Evolutionary conservation across 2,797 vertebrate species (phyloP).

Genomic region (Lagocephalus sceleratus): DNA sequence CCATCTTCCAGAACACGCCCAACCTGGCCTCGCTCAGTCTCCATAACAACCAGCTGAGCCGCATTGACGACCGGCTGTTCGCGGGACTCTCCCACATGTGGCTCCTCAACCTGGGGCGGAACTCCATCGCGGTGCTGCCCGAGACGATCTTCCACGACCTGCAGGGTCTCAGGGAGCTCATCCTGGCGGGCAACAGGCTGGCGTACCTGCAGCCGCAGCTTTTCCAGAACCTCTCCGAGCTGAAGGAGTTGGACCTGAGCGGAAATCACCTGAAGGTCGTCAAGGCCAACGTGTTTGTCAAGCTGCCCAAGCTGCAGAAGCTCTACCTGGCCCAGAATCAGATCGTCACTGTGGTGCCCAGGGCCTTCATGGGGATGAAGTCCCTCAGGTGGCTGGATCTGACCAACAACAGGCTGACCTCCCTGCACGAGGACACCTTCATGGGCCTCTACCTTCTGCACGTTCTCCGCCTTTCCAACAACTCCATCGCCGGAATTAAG

Average conservation of each 20-base stretch:
- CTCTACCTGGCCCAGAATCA: conserved; percentile 92
- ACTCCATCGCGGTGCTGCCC: conserved; percentile 85
- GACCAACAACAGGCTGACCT: conserved; percentile 85
- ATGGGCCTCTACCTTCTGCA: conserved; percentile 85
- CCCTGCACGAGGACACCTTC: conserved; percentile 89
- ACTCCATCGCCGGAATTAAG: conserved; percentile 80
- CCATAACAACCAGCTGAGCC: conserved; percentile 85
- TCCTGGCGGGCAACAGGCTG: conserved; percentile 90
- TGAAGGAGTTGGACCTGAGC: conserved; percentile 91
- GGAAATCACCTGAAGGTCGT: conserved; percentile 86
- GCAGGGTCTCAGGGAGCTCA: conserved; percentile 84
- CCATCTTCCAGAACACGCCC: conserved; percentile 83
- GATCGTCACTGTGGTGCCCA: conserved; percentile 82
- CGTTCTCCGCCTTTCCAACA: conserved; percentile 90
- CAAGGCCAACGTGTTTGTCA: conserved; percentile 87
- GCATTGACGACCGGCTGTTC: conserved; percentile 89
- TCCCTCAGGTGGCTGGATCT: conserved; percentile 93
- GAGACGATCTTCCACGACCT: conserved; percentile 86
- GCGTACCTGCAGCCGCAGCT: conserved; percentile 89
- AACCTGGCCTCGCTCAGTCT: conserved; percentile 88
- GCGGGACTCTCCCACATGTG: conserved; percentile 87
- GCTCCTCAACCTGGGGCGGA: conserved; percentile 94
- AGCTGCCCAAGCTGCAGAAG: conserved; percentile 90
- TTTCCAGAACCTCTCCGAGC: conserved; percentile 86
- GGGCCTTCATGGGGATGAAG: conserved; percentile 90